Percentiles rank a stretch among this genome's conserved stretches.
These are phyloP conservation scores for Syrista parreyssii DNA, from an alignment of 2,888 invertebrate genomes.

Conservation along the genomic window DNA sequence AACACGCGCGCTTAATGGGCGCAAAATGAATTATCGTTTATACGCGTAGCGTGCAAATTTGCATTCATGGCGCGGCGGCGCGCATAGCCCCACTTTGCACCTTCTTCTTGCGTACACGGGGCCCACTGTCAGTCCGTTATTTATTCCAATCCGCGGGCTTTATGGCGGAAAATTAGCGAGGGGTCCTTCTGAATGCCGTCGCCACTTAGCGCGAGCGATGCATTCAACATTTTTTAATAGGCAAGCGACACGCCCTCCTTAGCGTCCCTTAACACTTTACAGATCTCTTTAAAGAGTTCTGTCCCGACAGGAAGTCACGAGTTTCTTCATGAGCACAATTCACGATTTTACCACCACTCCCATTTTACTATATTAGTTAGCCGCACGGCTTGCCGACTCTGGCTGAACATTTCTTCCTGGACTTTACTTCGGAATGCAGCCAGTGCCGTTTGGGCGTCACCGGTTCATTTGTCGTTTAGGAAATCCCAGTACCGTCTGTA, in stretches of 20 bases:
- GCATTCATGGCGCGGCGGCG: conserved; percentile 40
- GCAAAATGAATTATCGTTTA: conserved; percentile 53
- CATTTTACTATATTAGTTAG: too few relatives aligned
- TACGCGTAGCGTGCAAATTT: conserved; percentile 44
- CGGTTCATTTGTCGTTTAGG: too few relatives aligned
- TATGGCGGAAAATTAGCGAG: conserved; percentile 62
- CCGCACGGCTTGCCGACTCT: too few relatives aligned
- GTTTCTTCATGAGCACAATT: too few relatives aligned
- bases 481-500: too few relatives aligned
- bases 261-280: conserved; percentile 60
- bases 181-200: conserved; percentile 48
- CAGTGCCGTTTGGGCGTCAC: too few relatives aligned
- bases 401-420: too few relatives aligned
- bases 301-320: conserved; percentile 17
- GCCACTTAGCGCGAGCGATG: conserved; percentile 57
- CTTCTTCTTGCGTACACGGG: conserved; percentile 42
- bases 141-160: conserved; percentile 56
- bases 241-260: conserved; percentile 57
- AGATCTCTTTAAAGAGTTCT: conserved; percentile 43
- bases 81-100: conserved; percentile 52
- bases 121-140: conserved; percentile 53
- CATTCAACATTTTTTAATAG: conserved; percentile 50
- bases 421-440: too few relatives aligned
- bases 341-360: too few relatives aligned
- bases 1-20: conserved; percentile 19